These are phyloP conservation scores for Gobius niger DNA, from an alignment of 2,113 vertebrate genomes.

Conservation along the genomic window DNA sequence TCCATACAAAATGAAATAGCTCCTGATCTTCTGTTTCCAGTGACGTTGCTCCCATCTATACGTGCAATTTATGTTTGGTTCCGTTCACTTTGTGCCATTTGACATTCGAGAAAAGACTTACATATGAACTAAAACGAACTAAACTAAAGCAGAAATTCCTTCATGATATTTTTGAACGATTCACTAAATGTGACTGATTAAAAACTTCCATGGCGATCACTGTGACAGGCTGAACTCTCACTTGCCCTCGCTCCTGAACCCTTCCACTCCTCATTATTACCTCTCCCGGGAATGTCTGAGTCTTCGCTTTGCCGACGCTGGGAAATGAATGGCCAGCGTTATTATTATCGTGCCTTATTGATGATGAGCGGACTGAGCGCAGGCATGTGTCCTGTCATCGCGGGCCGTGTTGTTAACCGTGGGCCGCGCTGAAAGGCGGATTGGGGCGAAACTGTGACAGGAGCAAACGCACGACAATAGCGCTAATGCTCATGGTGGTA, in stretches of 20 bases:
- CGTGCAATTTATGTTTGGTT: too few relatives aligned
- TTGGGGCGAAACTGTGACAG: slow-evolving; percentile 26
- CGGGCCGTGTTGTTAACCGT: slow-evolving; percentile 29
- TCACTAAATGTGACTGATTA: too few relatives aligned
- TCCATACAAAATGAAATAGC: too few relatives aligned
- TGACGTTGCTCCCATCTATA: too few relatives aligned
- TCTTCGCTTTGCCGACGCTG: slow-evolving; percentile 29
- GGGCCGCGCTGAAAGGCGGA: slow-evolving; percentile 39
- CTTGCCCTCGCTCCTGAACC: slow-evolving; percentile 11
- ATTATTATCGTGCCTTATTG: background rate
- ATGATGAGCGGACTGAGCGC: slow-evolving; percentile 26
- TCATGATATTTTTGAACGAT: too few relatives aligned
- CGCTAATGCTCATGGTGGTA: slow-evolving; percentile 20
- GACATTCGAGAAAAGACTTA: too few relatives aligned
- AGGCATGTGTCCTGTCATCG: slow-evolving; percentile 27
- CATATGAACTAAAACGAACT: too few relatives aligned
- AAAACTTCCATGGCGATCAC: too few relatives aligned
- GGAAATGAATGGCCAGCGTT: slow-evolving; percentile 38
- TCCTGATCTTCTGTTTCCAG: too few relatives aligned
- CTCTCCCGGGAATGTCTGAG: slow-evolving; percentile 28
- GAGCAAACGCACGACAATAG: slow-evolving; percentile 2
- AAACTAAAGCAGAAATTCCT: too few relatives aligned
- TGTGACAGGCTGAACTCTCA: background rate
- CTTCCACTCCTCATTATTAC: slow-evolving; percentile 30
- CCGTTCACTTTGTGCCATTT: too few relatives aligned